Base-by-base conservation (phyloP, 2,797 vertebrate species). In the Tachyglossus aculeatus region DNA sequence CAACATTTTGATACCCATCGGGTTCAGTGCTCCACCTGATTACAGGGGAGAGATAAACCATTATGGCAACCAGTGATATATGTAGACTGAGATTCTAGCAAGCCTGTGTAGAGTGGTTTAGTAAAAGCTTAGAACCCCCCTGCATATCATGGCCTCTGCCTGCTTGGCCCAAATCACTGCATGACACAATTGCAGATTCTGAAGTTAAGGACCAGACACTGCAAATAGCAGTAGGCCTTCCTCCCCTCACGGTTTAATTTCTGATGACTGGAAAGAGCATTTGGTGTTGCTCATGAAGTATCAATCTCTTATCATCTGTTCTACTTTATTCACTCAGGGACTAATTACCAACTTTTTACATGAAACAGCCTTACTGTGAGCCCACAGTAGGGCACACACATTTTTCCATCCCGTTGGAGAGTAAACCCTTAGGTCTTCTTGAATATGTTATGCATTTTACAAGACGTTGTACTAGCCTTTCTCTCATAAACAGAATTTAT, bases 331-430 rank as follows among this genome's bases (percentile, higher is more conserved):
- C 98, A 97, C 98, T 96, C 91, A 89, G 98, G 98, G 97, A 98
- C 95, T 98, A 98, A 99, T 99, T 98, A 98, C 93, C 93, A 95
- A 95, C 93, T 96, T 96, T 94, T 92, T 90, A 94, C 91, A 95
- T 94, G 93, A 96, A 95, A 95, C 94, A 93, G 93, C 91, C 93
- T 94, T 90, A 91, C 85, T 93, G 91, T 89, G 88, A 93, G 94
- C 89, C 90, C 89, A 88, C 93, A 88, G 91, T 85, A 92, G 90
- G 90, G 81, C 67, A 3, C 65, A 82, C 88, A 88, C 92, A 72
- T 80, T 84, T 85, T 63, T 80, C 89, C 85, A 78, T 80, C 92
- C 90, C 90, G 92, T 88, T 95, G 93, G 93, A 93, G 92, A 95
- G 92, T 86, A 96, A 94, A 96, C 96, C 96, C 96, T 78, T 93